Evolutionary conservation across 2,888 invertebrate species (phyloP), one percentile per base, ranked within the genome.

Genomic region (Drosophila bunnanda): DNA sequence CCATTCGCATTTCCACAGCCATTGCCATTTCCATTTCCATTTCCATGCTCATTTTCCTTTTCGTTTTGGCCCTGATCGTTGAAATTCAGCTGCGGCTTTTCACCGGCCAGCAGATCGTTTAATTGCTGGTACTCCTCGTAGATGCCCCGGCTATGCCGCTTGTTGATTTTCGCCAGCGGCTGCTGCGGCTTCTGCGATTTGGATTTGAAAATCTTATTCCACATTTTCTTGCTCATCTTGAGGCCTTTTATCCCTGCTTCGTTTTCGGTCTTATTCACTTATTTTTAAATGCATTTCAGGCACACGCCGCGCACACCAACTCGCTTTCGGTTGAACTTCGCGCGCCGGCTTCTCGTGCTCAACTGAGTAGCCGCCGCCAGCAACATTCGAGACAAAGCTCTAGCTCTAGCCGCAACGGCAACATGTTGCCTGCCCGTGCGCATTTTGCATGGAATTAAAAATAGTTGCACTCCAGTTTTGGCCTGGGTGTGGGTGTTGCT

Each of bases 201-300:
- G 13, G 91, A 82, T 86, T 92, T 92, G 64, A 92, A 92, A 61
- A 92, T 92, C 80, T 91, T 92, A 75, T 90, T 88, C 92, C 92
- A 92, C 91, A 92, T 92, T 89, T 91, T 91, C 79, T 91, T 92
- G 68, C 92, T 92, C 92, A 91, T 91, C 75, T 77, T 81, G 48
- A 32, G 44, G 52, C 20, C 30, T 30, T 55, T 20, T 50, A 50
- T 20, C 32, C 50, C 32, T 34, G 15, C 34, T 52, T 17, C 20
- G 38, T 39, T 22, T 39, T 55, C 30, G 20, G 1, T 12, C 22
- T 38, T 60, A 44, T 57, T 73, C 50, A 70, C 65, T 70, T 77
- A 75, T 72, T 68, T 84, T 76, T 70, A 64, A 76, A 78, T 22
- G 38, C 67, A 58, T 43, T 71, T 61, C 44, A 48, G 60, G 5